These are phyloP conservation scores for Decapterus maruadsi DNA, from an alignment of 2,797 vertebrate genomes.

Conservation along the genomic window DNA sequence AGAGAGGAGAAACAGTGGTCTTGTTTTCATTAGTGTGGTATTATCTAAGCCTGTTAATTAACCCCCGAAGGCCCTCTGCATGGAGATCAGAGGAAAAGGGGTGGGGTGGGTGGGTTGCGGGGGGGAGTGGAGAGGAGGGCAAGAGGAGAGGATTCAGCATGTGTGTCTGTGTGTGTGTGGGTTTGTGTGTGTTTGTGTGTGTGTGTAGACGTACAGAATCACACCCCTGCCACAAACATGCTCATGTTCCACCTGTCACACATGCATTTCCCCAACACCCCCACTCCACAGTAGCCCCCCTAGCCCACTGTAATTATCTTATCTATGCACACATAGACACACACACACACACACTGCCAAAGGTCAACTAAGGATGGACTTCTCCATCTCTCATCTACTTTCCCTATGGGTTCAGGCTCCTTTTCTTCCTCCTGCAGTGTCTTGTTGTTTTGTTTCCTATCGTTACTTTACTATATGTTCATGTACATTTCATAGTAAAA, in stretches of 20 bases:
- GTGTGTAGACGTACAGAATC: conserved; percentile 1
- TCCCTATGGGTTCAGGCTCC: neutral
- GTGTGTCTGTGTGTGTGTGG: conserved; percentile 48
- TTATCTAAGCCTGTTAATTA: conserved; percentile 88
- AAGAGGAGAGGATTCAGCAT: conserved; percentile 56
- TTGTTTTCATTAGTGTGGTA: conserved; percentile 86
- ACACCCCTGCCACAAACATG: conserved; percentile 43
- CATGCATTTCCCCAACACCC: neutral
- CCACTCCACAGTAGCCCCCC: neutral
- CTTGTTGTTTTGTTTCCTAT: conserved; percentile 58
- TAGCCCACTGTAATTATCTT: conserved; percentile 16
- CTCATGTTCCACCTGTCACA: conserved; percentile 46
- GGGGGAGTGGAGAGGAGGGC: conserved; percentile 59
- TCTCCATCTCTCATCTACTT: neutral
- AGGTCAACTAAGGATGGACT: neutral
- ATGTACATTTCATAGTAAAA: neutral
- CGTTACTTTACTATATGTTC: conserved; percentile 1
- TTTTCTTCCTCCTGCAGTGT: conserved; percentile 48
- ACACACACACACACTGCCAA: neutral
- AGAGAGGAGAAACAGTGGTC: conserved; percentile 64
- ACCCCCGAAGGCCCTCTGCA: conserved; percentile 84
- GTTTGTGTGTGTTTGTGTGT: conserved; percentile 55
- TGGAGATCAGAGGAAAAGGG: conserved; percentile 79
- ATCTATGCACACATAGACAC: conserved; percentile 9
- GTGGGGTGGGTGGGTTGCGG: conserved; percentile 8